Evolutionary conservation across 2,888 invertebrate species (phyloP), one percentile per base, ranked within the genome.

Genomic region (Meghimatium bilineatum): DNA sequence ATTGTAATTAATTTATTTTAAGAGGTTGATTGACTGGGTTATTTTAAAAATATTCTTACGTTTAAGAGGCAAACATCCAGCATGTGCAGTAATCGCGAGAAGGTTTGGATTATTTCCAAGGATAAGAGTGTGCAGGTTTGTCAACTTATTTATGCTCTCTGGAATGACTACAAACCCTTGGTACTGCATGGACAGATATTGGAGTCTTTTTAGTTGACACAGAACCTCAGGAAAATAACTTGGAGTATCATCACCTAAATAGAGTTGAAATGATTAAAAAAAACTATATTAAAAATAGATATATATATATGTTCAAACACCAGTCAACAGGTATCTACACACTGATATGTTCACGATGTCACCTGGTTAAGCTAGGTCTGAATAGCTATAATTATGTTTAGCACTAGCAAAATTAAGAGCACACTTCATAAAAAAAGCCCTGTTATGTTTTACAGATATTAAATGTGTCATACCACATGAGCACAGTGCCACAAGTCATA

Each of bases 131-230:
- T 84, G 80, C 20, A 93, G 88, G 32, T 88, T 88, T 23, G 85
- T 87, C 71, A 92, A 87, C 36, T 88, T 86, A 10, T 82, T 80
- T 20, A 93, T 92, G 38, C 88, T 89, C 14, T 90, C 89, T 1
- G 93, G 93, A 8, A 93, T 85, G 3, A 86, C 83, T n/a, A 89
- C 88, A 38, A 93, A 86, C 0, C 89, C 91, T 60, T 92, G 92
- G 87, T 90, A 90, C 72, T 88, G 87, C 60, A 93, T 82, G 74
- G 88, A 88, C 20, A 93, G 87, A 29, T 89, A 87, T 49, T 89
- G 87, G 66, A 93, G 85, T 29, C 85, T 89, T 32, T 81, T 84
- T 83, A 91, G 87, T 29, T 85, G 84, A 36, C 91, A 86, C n/a
- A 92, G 85, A 83, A 90, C 90, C 85, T 86, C 86, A 14, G 92